Conservation (phyloP, 2,888 invertebrate species). For the Athrips mouffetella region DNA sequence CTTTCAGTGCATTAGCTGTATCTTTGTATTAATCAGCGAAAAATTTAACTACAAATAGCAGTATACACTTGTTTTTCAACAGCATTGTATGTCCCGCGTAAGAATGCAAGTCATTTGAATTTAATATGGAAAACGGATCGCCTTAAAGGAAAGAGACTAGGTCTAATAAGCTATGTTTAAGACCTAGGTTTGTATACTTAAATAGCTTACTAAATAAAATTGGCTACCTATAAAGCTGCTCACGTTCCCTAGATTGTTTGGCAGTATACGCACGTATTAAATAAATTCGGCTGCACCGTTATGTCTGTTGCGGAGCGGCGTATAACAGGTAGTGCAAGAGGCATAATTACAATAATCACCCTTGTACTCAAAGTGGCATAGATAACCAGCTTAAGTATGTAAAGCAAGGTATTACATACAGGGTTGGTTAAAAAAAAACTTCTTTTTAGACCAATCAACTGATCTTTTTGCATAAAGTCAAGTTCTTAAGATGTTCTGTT, state of each 20-base stretch:
- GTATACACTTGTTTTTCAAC: too few relatives aligned
- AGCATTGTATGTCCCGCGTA: too few relatives aligned
- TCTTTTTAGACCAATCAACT: too few relatives aligned
- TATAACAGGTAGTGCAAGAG: slow-evolving; percentile 41
- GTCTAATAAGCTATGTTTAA: not conserved
- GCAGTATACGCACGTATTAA: slow-evolving; percentile 38
- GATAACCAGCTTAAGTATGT: not conserved
- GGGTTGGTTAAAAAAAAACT: too few relatives aligned
- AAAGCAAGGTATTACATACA: too few relatives aligned
- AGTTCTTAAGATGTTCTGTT: too few relatives aligned
- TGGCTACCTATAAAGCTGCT: slow-evolving; percentile 28
- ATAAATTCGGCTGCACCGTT: slow-evolving; percentile 48
- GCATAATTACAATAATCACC: slow-evolving; percentile 40
- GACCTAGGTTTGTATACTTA: not conserved
- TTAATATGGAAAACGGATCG: too few relatives aligned
- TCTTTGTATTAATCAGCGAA: not conserved
- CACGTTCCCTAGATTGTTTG: slow-evolving; percentile 33
- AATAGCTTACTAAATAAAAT: not conserved
- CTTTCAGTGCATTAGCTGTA: too few relatives aligned
- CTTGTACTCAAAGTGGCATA: slow-evolving; percentile 22
- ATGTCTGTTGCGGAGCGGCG: slow-evolving; percentile 34
- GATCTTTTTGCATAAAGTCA: too few relatives aligned
- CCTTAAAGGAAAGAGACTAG: too few relatives aligned
- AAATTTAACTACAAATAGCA: not conserved
- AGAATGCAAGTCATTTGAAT: too few relatives aligned